phyloP scores from a whole-genome alignment of 2,797 vertebrate species.

The Chelmon rostratus region DNA sequence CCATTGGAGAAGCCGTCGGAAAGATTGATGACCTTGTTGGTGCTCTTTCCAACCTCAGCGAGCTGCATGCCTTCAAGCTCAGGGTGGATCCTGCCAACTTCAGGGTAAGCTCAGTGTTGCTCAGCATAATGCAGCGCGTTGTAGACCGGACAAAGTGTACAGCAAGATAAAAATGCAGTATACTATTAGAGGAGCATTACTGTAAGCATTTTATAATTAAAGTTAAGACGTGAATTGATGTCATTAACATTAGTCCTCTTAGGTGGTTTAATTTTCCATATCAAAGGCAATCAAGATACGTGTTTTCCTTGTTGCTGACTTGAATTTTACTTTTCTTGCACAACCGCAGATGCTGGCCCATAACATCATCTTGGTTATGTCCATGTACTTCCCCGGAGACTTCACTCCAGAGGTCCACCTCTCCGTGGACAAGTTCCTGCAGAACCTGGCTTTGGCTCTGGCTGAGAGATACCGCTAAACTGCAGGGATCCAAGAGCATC shows the following conservation, averaged over 20 bases:
- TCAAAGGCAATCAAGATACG: background rate
- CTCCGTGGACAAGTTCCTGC: conserved; percentile 87
- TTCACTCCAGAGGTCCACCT: conserved; percentile 87
- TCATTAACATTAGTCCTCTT: background rate
- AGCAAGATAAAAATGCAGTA: too few species aligned
- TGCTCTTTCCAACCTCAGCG: conserved; percentile 80
- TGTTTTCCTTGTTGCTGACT: background rate
- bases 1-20: conserved; percentile 59
- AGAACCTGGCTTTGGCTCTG: conserved; percentile 79
- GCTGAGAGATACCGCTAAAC: conserved; percentile 89
- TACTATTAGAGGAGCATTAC: background rate
- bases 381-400: conserved; percentile 80
- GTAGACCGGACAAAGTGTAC: too few species aligned
- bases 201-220: background rate
- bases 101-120: conserved; percentile 77
- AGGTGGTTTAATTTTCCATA: background rate
- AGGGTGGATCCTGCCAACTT: conserved; percentile 89
- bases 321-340: background rate
- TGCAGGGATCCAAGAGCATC: background rate
- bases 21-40: conserved; percentile 75
- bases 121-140: too few species aligned
- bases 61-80: conserved; percentile 87
- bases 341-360: conserved; percentile 84
- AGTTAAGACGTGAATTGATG: background rate
- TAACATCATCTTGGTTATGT: conserved; percentile 82